phyloP scores from a whole-genome alignment of 1,140 invertebrate species.

The Pissodes strobi region DNA sequence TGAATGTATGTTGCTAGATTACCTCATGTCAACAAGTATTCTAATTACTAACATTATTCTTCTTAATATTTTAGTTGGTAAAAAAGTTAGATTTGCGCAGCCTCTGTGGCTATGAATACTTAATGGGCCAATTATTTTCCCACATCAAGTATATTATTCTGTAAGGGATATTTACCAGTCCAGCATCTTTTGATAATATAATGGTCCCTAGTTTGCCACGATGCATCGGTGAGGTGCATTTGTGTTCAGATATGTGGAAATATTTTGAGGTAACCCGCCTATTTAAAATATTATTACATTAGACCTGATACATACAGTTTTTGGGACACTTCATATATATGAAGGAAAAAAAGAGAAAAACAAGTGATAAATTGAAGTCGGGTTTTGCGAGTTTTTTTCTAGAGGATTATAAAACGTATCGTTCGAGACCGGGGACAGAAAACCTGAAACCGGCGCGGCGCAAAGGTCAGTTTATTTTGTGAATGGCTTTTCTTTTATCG shows the following conservation, averaged over 20 bases:
- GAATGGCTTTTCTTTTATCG: too few relatives aligned
- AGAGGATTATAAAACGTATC: too few relatives aligned
- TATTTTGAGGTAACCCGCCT: too few relatives aligned
- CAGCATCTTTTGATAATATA: constrained; percentile 78
- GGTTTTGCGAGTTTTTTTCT: too few relatives aligned
- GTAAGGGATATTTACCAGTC: constrained; percentile 77
- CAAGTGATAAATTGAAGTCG: too few relatives aligned
- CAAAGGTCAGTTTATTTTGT: too few relatives aligned
- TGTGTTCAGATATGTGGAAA: constrained; percentile 96
- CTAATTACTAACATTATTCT: constrained; percentile 22
- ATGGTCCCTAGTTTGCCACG: constrained; percentile 77
- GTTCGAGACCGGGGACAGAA: too few relatives aligned
- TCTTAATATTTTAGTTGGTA: constrained; percentile 52
- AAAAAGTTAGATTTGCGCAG: constrained; percentile 65
- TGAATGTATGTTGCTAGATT: too few relatives aligned
- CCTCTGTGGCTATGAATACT: constrained; percentile 82
- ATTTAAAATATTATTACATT: too few relatives aligned
- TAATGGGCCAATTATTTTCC: constrained; percentile 88
- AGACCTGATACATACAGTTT: constrained; percentile 87
- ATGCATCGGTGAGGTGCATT: constrained; percentile 86
- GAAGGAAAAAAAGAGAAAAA: too few relatives aligned
- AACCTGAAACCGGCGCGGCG: too few relatives aligned
- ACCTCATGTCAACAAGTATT: too few relatives aligned
- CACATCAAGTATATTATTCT: constrained; percentile 87
- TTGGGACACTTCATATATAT: constrained; percentile 79